Base-by-base conservation (phyloP, 2,797 vertebrate genomes). In the Enteromius thamalakanensis region DNA sequence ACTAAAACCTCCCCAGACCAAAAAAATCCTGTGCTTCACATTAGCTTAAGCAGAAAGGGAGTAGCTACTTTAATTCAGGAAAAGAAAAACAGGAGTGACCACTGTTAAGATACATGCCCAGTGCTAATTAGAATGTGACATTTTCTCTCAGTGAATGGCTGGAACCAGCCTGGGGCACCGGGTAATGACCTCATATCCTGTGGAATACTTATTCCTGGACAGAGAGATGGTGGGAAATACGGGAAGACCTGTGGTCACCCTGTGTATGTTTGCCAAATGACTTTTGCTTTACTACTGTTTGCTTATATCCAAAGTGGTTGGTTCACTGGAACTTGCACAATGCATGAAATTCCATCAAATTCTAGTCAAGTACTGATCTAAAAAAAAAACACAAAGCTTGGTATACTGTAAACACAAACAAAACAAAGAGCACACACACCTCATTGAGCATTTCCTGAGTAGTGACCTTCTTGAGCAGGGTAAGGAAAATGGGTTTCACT, bases 181-280 rank as follows among this genome's bases (percentile, higher is more conserved):
- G 86, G 88, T 84, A 86, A 93, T 94, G 92, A 94, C 92, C 91
- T 94, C 90, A 95, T 91, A 91, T 94, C 92, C 94, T 94, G 92
- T 92, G 87, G 85, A 45, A 87, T 83, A 89, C 89, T 88, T 90
- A 89, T 89, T 87, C 76, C 84, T 84, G 88, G 91, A 91, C 60
- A 67, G 87, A 49, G 76, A 79, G 88, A 82, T 72, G 85, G 26
- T 81, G 83, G 82, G 77, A 85, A 85, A 70, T 80, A 82, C 42
- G 32, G 70, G 42, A 84, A 89, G 67, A 85, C 62, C 49, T 82
- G 79, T 77, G 81, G 75, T 85, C 81, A 81, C 58, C 77, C 83
- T 7, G 42, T 37, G 49, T 45, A 77, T 77, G 72, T 82, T 78
- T 29, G 67, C 76, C 15, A 85, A 80, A 77, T 72, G 32, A 21